Evolutionary conservation across 1,140 invertebrate genomes (phyloP).

Genomic region (Drosophila kikkawai): DNA sequence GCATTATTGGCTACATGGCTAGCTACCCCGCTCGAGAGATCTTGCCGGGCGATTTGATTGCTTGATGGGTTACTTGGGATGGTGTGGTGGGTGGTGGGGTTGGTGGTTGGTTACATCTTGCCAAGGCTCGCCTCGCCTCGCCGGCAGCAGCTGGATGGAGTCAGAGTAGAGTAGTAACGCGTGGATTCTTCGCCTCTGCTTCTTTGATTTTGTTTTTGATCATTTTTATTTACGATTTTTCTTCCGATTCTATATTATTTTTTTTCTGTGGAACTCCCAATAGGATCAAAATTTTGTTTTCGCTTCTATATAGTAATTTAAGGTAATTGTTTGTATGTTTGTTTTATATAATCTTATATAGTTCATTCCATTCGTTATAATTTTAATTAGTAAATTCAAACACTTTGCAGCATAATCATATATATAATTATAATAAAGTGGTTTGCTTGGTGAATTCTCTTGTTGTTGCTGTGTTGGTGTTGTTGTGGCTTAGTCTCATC

Average conservation of each 20-base stretch:
- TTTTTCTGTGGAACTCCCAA: slow-evolving; percentile 71
- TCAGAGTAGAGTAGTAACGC: slow-evolving; percentile 44
- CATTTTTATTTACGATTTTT: slow-evolving; percentile 38
- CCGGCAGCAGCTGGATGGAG: slow-evolving; percentile 72
- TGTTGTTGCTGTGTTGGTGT: slow-evolving; percentile 55
- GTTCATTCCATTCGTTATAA: slow-evolving; percentile 76
- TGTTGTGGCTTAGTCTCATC: slow-evolving; percentile 62
- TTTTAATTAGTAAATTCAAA: slow-evolving; percentile 82
- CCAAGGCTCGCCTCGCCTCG: slow-evolving; percentile 75
- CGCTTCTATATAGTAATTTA: slow-evolving; percentile 62
- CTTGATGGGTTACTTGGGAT: slow-evolving; percentile 20
- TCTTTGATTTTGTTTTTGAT: slow-evolving; percentile 61
- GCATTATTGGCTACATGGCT: slow-evolving; percentile 31
- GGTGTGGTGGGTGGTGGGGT: slow-evolving; percentile 27
- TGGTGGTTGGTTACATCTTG: slow-evolving; percentile 46
- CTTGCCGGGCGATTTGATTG: slow-evolving; percentile 53
- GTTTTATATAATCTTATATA: slow-evolving; percentile 81
- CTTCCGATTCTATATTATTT: slow-evolving; percentile 30
- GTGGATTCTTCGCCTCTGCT: slow-evolving; percentile 37
- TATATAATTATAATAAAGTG: slow-evolving; percentile 54
- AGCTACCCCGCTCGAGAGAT: slow-evolving; percentile 56
- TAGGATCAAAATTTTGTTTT: slow-evolving; percentile 58
- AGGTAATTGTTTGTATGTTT: slow-evolving; percentile 50
- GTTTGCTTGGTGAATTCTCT: slow-evolving; percentile 56
- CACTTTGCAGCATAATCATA: slow-evolving; percentile 75